phyloP scores from a whole-genome alignment of 2,888 invertebrate species.

The Acanthoscelides obtectus region DNA sequence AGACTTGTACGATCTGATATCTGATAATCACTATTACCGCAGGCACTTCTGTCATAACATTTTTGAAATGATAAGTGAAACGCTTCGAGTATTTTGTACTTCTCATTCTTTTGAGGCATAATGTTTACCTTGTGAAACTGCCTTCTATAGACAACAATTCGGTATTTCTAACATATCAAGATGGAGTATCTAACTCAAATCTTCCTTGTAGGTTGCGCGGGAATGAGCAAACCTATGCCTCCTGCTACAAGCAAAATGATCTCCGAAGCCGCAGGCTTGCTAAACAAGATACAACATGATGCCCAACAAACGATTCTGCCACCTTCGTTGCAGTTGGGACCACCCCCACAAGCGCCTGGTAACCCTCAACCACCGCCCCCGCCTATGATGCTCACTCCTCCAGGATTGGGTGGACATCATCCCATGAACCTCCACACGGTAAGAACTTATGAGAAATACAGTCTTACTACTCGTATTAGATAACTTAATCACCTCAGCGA shows the following conservation, averaged over 20 bases:
- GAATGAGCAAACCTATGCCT: constrained; percentile 67
- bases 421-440: constrained; percentile 54
- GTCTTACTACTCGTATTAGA: too few relatives aligned
- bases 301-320: constrained; percentile 58
- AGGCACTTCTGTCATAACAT: too few relatives aligned
- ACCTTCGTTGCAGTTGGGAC: constrained; percentile 49
- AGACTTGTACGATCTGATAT: neutral
- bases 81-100: too few relatives aligned
- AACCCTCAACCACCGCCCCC: constrained; percentile 46
- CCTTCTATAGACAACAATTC: too few relatives aligned
- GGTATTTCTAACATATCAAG: too few relatives aligned
- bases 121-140: too few relatives aligned
- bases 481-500: too few relatives aligned
- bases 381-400: constrained; percentile 69
- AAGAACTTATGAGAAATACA: too few relatives aligned
- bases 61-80: too few relatives aligned
- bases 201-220: constrained; percentile 44
- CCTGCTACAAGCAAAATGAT: constrained; percentile 70
- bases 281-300: constrained; percentile 69
- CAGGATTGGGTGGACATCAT: constrained; percentile 73
- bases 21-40: too few relatives aligned
- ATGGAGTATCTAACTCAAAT: neutral
- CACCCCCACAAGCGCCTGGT: constrained; percentile 38
- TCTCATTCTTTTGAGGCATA: too few relatives aligned
- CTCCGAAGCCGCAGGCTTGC: constrained; percentile 61